Conservation (phyloP, 2,888 invertebrate genomes). For the Catonia carolina region DNA sequence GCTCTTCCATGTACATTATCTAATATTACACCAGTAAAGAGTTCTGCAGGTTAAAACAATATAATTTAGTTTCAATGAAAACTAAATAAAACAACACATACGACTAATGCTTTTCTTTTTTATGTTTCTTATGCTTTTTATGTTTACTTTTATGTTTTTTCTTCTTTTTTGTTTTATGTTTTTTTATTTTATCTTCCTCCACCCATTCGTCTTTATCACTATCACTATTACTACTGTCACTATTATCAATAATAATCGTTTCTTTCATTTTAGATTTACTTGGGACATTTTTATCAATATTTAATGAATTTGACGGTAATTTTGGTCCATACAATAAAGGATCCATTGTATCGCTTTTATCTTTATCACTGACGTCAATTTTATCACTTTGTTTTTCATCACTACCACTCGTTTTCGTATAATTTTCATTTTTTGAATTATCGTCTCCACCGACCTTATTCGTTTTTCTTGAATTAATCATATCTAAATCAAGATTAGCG, state of each 20-base stretch:
- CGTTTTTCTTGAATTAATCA: constrained; percentile 40
- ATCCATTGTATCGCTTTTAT: constrained; percentile 16
- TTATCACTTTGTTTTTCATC: constrained; percentile 24
- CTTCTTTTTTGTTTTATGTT: constrained; percentile 20
- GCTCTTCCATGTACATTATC: too few relatives aligned
- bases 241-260: background rate
- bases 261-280: too few relatives aligned
- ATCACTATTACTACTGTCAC: background rate
- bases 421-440: background rate
- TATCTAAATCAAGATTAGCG: constrained; percentile 56
- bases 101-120: constrained; percentile 29
- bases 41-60: too few relatives aligned
- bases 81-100: too few relatives aligned
- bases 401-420: constrained; percentile 23
- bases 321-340: constrained; percentile 50
- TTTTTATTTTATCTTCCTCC: constrained; percentile 20
- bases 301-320: constrained; percentile 43
- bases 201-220: constrained; percentile 25
- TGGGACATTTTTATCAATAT: background rate
- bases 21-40: too few relatives aligned
- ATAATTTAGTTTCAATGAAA: too few relatives aligned
- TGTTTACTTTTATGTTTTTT: constrained; percentile 28
- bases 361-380: constrained; percentile 18
- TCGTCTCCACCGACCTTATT: background rate
- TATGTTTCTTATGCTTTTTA: constrained; percentile 28